Evolutionary conservation across 1,140 invertebrate genomes (phyloP), one percentile per base, ranked within the genome.

Genomic region (Drosophila tristis): DNA sequence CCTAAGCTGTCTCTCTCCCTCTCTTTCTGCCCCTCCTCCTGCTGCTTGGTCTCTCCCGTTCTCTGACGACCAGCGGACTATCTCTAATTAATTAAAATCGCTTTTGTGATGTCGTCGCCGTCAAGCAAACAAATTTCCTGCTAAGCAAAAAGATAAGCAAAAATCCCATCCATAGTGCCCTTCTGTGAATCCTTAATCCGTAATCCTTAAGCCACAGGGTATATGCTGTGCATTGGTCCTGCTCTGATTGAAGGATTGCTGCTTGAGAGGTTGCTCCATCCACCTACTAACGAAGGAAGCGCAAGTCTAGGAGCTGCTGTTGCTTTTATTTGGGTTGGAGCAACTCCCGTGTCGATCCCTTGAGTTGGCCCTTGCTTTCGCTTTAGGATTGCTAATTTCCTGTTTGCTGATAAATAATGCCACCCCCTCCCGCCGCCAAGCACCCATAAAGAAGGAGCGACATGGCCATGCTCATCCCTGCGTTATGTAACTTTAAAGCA

Each of bases 391-490:
- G 60, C 73, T 89, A 89, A 89, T 89, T 89, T 89, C 84, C 84
- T 89, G 84, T 89, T 82, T 89, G 84, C 79, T 84, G 84, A 89
- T 89, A 89, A 89, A 89, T 89, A 89, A 89, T 89, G 72, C 63
- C 31, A 39, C 47, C 13, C 23, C 43, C 44, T 4, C 23, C 23
- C 0, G 1, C 23, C n/a, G n/a, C 23, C 23, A 25, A 8, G 55
- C 43, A 16, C 29, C 47, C 39, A 57, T n/a, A 51, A 15, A 58
- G 13, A 63, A 20, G 54, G 35, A 16, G 25, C 44, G 43, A 63
- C 45, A 64, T 51, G 20, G 31, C 64, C 49, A 49, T 54, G 0
- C 45, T 48, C 53, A 65, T 47, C 61, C 78, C 48, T 35, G 63
- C 68, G 76, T 89, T 89, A 80, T 89, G 60, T 89, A 90, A 90